phyloP scores from a whole-genome alignment of 2,888 invertebrate species.

The Drosophila antonietae region DNA sequence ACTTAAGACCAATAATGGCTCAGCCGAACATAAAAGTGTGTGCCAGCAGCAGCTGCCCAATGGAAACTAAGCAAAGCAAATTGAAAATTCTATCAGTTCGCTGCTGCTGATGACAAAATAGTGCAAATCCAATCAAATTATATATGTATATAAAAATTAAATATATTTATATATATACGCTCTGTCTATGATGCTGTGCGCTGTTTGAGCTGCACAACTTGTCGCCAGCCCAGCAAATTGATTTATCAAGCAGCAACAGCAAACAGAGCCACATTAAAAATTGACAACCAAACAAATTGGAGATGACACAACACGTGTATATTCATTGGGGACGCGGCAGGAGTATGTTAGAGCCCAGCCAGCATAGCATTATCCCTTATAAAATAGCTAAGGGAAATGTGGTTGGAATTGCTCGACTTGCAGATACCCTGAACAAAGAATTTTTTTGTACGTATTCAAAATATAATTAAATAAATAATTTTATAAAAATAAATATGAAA shows the following conservation, averaged over 20 bases:
- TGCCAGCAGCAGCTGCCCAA: constrained; percentile 26
- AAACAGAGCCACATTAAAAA: constrained; percentile 73
- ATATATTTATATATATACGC: not conserved
- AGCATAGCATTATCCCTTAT: constrained; percentile 30
- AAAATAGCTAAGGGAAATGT: not conserved
- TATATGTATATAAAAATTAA: not conserved
- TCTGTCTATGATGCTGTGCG: constrained; percentile 9
- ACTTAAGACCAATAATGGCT: constrained; percentile 62
- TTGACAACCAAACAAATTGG: constrained; percentile 76
- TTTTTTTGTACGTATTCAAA: too few species aligned
- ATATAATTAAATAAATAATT: too few species aligned
- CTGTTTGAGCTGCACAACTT: constrained; percentile 13
- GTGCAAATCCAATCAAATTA: constrained; percentile 65
- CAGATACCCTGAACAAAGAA: not conserved
- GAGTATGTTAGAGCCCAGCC: not conserved
- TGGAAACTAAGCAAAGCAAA: constrained; percentile 49
- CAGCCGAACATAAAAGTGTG: constrained; percentile 32
- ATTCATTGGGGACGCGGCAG: constrained; percentile 34
- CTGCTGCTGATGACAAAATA: constrained; percentile 44
- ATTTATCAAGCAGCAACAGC: constrained; percentile 61
- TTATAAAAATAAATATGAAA: too few species aligned
- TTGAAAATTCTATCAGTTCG: constrained; percentile 76
- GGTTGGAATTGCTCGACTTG: not conserved
- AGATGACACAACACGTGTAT: constrained; percentile 54
- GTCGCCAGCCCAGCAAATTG: constrained; percentile 61